These are phyloP conservation scores for Geopemphigus sp. DNA, from an alignment of 1,140 invertebrate genomes.

Conservation along the genomic window DNA sequence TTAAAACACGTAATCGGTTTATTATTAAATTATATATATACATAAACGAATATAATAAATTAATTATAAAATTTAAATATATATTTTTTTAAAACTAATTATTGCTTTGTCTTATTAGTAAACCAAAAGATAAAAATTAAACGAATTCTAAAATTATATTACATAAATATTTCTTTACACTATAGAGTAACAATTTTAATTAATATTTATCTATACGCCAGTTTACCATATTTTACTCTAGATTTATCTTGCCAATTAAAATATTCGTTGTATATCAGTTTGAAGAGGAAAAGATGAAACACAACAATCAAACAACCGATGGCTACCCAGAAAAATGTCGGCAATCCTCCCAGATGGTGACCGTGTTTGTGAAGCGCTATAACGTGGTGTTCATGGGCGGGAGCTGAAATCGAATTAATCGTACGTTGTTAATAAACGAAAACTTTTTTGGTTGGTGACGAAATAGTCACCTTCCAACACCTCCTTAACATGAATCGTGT, in stretches of 20 bases:
- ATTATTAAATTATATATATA: too few relatives aligned
- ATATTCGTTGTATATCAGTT: slow-evolving; percentile 90
- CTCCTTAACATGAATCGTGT: slow-evolving; percentile 87
- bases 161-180: too few relatives aligned
- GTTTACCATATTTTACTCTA: slow-evolving; percentile 57
- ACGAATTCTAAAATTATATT: background rate
- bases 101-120: too few relatives aligned
- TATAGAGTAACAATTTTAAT: background rate
- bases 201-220: slow-evolving; percentile 37
- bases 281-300: slow-evolving; percentile 92
- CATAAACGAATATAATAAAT: too few relatives aligned
- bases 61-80: too few relatives aligned
- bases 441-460: background rate
- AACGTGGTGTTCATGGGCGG: slow-evolving; percentile 87
- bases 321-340: slow-evolving; percentile 89
- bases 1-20: too few relatives aligned
- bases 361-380: slow-evolving; percentile 91
- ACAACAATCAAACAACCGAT: slow-evolving; percentile 85
- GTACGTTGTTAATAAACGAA: background rate
- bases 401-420: slow-evolving; percentile 63
- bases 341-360: slow-evolving; percentile 83
- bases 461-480: slow-evolving; percentile 69
- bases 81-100: too few relatives aligned
- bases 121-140: too few relatives aligned
- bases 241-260: slow-evolving; percentile 69